Evolutionary conservation across 2,113 vertebrate genomes (phyloP), one percentile per base, ranked within the genome.

Genomic region (Euleptes europaea): DNA sequence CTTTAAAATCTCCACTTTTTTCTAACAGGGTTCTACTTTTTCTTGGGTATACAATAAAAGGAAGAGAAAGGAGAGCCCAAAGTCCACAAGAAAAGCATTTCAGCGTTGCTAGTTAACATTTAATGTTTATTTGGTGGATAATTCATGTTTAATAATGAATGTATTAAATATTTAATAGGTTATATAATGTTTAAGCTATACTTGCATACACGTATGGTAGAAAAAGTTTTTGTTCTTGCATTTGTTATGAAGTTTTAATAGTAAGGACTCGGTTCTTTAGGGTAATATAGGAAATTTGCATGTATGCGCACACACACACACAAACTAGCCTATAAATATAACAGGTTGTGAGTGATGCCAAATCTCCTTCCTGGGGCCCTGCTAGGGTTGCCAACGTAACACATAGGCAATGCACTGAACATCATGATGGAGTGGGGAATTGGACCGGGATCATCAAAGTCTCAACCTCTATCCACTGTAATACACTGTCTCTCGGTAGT

Each of bases 111-210:
- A 85, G 76, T 85, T 85, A 85, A 85, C 84, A 85, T 85, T 85
- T 85, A 85, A 85, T 85, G 84, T 71, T 85, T 85, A 85, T 85
- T 85, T 85, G 76, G 69, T 79, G 60, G 76, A 79, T 79, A 63
- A 85, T 79, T 85, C 84, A 79, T 79, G 76, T 73, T 79, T 85
- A 79, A 79, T 85, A 85, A 85, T 73, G 76, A 79, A 79, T 79
- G 51, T 72, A 79, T 85, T 85, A 85, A 85, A 85, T 85, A 85
- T 85, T 85, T 79, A 85, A 79, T 63, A 85, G 77, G 75, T 78
- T 85, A 79, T 85, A 79, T 85, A 85, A 79, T 85, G 67, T 79
- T 79, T 63, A 79, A 35, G 70, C 69, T 79, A 71, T 79, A 72
- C 84, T 85, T 72, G 67, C 40, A 79, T 72, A 63, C 67, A 79